Evolutionary conservation across 2,797 vertebrate genomes (phyloP).

Genomic region (Sebastes diaconus): DNA sequence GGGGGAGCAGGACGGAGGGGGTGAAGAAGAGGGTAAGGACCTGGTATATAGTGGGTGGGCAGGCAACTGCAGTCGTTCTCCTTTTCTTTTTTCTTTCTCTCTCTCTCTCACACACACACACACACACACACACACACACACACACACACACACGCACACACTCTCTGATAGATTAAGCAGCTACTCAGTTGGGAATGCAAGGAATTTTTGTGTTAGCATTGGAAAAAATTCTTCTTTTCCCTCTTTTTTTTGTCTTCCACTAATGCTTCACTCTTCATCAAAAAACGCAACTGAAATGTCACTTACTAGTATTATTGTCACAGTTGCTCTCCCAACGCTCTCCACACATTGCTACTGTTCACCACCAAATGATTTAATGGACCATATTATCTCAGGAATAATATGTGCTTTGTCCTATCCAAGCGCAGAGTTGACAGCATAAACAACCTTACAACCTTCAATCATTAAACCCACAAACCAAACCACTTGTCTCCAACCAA

Average conservation of each 20-base stretch:
- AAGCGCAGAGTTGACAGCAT: background rate
- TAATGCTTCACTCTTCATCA: background rate
- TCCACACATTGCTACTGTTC: background rate
- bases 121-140: background rate
- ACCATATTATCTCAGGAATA: background rate
- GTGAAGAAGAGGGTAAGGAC: slow-evolving; percentile 41
- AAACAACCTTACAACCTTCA: background rate
- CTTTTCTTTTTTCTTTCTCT: slow-evolving; percentile 1
- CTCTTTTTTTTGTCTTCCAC: slow-evolving; percentile 27
- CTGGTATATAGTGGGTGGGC: slow-evolving; percentile 60
- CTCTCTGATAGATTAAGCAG: slow-evolving; percentile 82
- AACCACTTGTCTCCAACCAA: background rate
- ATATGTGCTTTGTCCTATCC: background rate
- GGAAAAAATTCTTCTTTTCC: slow-evolving; percentile 61
- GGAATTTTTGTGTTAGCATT: slow-evolving; percentile 90
- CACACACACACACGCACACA: slow-evolving; percentile 29
- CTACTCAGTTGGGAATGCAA: slow-evolving; percentile 86
- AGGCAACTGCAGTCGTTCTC: slow-evolving; percentile 49
- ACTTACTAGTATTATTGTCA: background rate
- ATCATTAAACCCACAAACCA: slow-evolving; percentile 20
- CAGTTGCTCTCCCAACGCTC: background rate
- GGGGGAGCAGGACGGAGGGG: slow-evolving; percentile 8
- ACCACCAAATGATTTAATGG: background rate
- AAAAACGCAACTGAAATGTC: slow-evolving; percentile 16
- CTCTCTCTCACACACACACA: background rate